Base-by-base conservation (phyloP, 1,140 invertebrate species). In the Myzus persicae region DNA sequence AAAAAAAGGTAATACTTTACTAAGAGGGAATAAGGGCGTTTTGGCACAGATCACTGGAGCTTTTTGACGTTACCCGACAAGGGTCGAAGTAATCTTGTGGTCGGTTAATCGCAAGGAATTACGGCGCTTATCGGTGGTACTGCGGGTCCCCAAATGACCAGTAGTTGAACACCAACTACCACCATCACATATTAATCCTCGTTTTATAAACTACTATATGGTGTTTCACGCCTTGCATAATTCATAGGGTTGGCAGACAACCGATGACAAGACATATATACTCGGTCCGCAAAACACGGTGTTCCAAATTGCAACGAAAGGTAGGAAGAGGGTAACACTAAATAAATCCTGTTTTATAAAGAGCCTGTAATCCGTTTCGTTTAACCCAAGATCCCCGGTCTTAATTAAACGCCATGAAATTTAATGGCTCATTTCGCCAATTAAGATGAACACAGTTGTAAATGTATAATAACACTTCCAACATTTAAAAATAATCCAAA, bases 71-170 rank as follows among this genome's bases (percentile, higher is more conserved):
- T 82, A 51, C 20, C 20, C 90, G 54, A 91, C 54, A 76, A 91
- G 90, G 90, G 90, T 82, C 54, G 67, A 81, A 36, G 59, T 91
- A 91, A 91, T 91, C 90, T 51, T 76, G 31, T 81, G 44, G 90
- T 46, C 67, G 90, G 90, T 91, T 91, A 91, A 91, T 91, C 90
- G 54, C 42, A 7, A 82, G 90, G 90, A 67, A 91, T 91, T 91
- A 91, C 42, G n/a, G 90, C 44, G 59, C 59, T 91, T 91, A 91
- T 91, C 90, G 40, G 20, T 2, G 42, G 51, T 44, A 46, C 90
- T 84, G 91, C 91, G 91, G 91, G 91, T 54, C 81, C 2, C 46
- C 81, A 93, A 93, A 93, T 82, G 91, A 54, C 91, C 91, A 84
- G 44, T 48, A 42, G 89, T 67, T 59, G 89, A 31, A 48, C 42